phyloP scores from a whole-genome alignment of 2,113 vertebrate species.

The Lota lota region DNA sequence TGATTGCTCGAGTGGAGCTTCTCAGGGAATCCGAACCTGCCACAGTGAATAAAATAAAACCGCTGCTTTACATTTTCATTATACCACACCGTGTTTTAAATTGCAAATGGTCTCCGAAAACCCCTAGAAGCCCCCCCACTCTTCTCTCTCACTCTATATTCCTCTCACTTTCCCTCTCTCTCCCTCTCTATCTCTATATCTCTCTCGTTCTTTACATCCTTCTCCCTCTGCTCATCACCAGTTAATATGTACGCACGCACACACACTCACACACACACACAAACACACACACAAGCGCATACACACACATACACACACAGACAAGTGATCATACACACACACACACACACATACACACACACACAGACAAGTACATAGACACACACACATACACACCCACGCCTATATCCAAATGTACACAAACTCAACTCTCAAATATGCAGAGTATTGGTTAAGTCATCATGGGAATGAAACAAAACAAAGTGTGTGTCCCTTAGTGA shows the following conservation, averaged over 20 bases:
- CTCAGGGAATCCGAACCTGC: constrained; percentile 95
- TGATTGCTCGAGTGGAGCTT: constrained; percentile 89
- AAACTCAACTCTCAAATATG: too few species aligned
- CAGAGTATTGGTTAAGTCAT: background rate
- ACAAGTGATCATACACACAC: background rate
- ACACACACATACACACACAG: constrained; percentile 4
- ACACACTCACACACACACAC: constrained; percentile 6
- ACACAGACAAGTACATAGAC: too few species aligned
- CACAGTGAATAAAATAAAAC: constrained; percentile 96
- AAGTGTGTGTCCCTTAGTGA: background rate
- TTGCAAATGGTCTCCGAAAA: constrained; percentile 86
- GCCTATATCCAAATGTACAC: too few species aligned
- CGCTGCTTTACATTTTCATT: constrained; percentile 99
- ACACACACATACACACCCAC: too few species aligned
- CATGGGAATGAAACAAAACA: background rate
- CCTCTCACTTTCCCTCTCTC: constrained; percentile 29
- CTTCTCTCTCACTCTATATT: background rate
- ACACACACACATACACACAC: too few species aligned
- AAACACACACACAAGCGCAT: background rate
- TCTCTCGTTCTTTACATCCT: constrained; percentile 36
- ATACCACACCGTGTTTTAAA: constrained; percentile 95
- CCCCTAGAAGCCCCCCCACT: constrained; percentile 49
- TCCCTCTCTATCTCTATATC: constrained; percentile 45
- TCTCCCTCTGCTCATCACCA: constrained; percentile 28
- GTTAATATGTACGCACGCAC: background rate